Evolutionary conservation across 2,113 vertebrate genomes (phyloP), one percentile per base, ranked within the genome.

Genomic region (Lonchura striata): DNA sequence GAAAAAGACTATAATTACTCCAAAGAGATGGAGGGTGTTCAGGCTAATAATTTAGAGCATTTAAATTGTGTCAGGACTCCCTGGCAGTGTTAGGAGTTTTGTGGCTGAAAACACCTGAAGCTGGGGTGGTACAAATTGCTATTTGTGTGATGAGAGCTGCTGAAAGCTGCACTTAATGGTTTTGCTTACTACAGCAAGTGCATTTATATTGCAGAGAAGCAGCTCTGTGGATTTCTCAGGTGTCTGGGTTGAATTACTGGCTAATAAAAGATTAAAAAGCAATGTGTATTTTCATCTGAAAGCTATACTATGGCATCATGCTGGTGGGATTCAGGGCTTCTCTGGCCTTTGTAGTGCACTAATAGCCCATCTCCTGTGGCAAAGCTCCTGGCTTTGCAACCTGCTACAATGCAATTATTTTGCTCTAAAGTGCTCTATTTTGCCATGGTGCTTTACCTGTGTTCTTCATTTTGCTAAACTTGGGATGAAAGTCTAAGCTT

Each of bases 201-300:
- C 19, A 11, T 86, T 86, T 91, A 10, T 82, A 41, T 53, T 69
- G 74, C 70, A 57, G 77, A 83, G 70, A 41, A 88, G 65, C 64
- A 79, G 68, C 60, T 63, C 57, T 90, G 6, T 94, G 91, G 41
- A 59, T 87, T 94, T 88, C 77, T 95, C 41, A 15, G 72, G 76
- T 90, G 79, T 81, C 86, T 94, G 74, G 46, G 25, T 91, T 84
- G 66, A 80, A 69, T 93, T 88, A 74, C 57, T 35, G 80, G 37
- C 77, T 93, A 54, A 95, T 96, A 95, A 96, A 96, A 86, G 65
- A 95, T 94, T 88, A 79, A 88, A 78, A 56, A 53, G 66, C 74
- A 68, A 69, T 39, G 49, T 65, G 28, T 66, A 37, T 92, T 95
- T 94, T 83, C 41, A 76, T 85, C 88, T 80, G 65, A 91, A 91